Conservation (phyloP, 2,888 invertebrate genomes). For the Theretra japonica region DNA sequence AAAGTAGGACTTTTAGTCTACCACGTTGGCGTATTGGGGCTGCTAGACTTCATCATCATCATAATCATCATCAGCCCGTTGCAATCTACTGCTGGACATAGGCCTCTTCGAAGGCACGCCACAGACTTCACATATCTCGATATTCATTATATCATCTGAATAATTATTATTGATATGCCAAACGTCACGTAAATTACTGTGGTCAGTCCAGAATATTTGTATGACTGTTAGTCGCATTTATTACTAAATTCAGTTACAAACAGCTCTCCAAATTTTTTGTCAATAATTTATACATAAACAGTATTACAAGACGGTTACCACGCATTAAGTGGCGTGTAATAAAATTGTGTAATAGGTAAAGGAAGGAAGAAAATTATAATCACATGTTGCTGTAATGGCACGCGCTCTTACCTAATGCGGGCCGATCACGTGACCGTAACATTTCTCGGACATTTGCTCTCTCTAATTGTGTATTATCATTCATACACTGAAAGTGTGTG, state of each 20-base stretch:
- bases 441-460: conserved; percentile 34
- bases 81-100: no score
- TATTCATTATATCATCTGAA: no score
- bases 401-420: conserved; percentile 59
- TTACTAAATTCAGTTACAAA: background rate
- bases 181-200: no score
- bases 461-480: conserved; percentile 23
- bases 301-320: background rate
- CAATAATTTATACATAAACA: background rate
- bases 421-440: conserved; percentile 50
- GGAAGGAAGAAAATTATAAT: conserved; percentile 70
- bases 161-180: no score
- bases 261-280: background rate
- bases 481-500: conserved; percentile 17
- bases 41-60: no score
- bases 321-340: conserved; percentile 50
- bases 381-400: conserved; percentile 60
- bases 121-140: no score
- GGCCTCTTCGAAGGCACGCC: no score
- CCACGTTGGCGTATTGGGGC: no score
- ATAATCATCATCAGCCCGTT: no score
- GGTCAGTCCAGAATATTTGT: background rate
- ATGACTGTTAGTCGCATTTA: background rate
- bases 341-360: conserved; percentile 64
- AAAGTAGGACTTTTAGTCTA: no score